Evolutionary conservation across 2,888 invertebrate genomes (phyloP).

Genomic region (Xanthia icteritia): DNA sequence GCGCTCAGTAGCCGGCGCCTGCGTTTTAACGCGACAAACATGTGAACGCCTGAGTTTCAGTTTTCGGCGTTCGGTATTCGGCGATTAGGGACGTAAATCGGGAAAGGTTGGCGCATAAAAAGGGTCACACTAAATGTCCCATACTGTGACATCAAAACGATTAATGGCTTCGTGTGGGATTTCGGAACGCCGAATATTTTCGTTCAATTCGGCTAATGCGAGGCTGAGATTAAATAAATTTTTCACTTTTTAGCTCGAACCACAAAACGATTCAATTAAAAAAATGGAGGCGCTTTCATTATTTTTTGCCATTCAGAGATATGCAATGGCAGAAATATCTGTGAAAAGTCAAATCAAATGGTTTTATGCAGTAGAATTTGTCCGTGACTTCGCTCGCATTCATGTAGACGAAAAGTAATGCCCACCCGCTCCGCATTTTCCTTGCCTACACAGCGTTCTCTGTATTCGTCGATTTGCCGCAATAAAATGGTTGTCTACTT

Average conservation of each 20-base stretch:
- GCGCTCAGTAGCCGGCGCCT: conserved; percentile 73
- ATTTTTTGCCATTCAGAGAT: conserved; percentile 65
- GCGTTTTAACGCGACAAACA: conserved; percentile 76
- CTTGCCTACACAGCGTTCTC: conserved; percentile 60
- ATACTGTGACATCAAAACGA: conserved; percentile 90
- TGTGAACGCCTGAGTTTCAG: conserved; percentile 78
- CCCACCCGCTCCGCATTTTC: conserved; percentile 45
- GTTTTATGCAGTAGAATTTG: conserved; percentile 59
- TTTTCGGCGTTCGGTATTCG: conserved; percentile 79
- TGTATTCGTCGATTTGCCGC: conserved; percentile 56
- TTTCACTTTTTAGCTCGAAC: conserved; percentile 74
- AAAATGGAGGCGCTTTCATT: conserved; percentile 62
- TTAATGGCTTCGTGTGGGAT: conserved; percentile 86
- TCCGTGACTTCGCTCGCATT: conserved; percentile 41
- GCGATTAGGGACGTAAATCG: conserved; percentile 85
- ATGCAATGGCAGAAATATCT: conserved; percentile 65
- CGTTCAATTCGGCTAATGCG: conserved; percentile 84
- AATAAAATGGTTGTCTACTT: conserved; percentile 52
- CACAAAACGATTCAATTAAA: conserved; percentile 69
- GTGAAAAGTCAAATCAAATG: conserved; percentile 57
- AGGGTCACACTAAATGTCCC: conserved; percentile 90
- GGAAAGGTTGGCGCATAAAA: conserved; percentile 84
- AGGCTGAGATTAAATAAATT: conserved; percentile 79
- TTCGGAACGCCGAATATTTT: conserved; percentile 85
- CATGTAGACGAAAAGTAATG: conserved; percentile 45